These are phyloP conservation scores for Dryas iulia DNA, from an alignment of 1,140 invertebrate species.

Conservation along the genomic window DNA sequence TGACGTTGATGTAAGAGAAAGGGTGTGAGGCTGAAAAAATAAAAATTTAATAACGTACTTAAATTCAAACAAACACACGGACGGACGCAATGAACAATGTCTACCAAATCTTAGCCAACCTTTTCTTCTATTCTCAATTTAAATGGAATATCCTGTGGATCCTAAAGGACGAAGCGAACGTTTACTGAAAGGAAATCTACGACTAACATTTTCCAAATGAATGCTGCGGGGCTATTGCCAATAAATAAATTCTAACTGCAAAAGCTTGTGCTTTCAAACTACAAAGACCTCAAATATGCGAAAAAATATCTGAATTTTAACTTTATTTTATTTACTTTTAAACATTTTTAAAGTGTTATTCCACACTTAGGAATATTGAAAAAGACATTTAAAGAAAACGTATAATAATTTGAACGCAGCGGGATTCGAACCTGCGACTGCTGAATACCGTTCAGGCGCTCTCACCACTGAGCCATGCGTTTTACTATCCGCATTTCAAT, in stretches of 20 bases:
- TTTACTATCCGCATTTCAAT: too few species aligned
- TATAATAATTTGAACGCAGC: too few species aligned
- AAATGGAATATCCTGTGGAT: constrained; percentile 19
- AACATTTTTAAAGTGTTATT: too few species aligned
- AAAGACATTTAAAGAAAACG: too few species aligned
- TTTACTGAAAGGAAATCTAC: constrained; percentile 22
- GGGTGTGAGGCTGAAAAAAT: too few species aligned
- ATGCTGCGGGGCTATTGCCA: constrained; percentile 22
- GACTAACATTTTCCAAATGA: constrained; percentile 27
- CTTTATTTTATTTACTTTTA: not conserved
- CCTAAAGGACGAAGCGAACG: constrained; percentile 17
- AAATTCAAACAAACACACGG: not conserved
- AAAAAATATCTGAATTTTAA: constrained; percentile 9
- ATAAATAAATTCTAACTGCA: constrained; percentile 24
- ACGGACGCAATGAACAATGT: not conserved
- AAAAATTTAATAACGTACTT: not conserved
- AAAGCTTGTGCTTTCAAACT: constrained; percentile 14
- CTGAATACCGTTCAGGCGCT: too few species aligned
- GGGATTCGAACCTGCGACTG: too few species aligned
- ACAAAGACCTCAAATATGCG: constrained; percentile 18
- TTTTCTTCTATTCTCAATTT: constrained; percentile 10
- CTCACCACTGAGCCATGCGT: too few species aligned
- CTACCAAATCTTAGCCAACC: not conserved
- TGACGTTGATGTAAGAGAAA: too few species aligned
- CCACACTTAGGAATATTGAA: too few species aligned